Evolutionary conservation across 1,140 invertebrate species (phyloP).

Genomic region (Zaprionus inermis): DNA sequence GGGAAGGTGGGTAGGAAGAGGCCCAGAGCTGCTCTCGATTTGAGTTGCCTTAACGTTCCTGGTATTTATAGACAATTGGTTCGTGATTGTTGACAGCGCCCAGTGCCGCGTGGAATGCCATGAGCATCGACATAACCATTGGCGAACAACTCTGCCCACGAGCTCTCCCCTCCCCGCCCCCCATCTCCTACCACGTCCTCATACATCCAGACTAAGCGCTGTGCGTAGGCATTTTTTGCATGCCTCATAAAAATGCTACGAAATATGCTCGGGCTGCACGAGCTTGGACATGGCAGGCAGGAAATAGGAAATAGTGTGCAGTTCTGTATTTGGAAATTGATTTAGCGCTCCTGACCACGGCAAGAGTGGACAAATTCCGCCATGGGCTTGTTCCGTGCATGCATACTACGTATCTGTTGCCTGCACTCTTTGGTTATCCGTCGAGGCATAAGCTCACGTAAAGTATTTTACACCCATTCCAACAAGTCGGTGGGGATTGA

Average conservation of each 20-base stretch:
- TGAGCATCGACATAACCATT: constrained; percentile 40
- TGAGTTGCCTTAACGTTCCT: constrained; percentile 73
- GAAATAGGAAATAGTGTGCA: constrained; percentile 68
- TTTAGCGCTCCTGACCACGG: constrained; percentile 53
- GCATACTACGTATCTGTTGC: not conserved
- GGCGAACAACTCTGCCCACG: constrained; percentile 1
- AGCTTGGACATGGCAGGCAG: constrained; percentile 34
- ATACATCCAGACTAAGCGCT: constrained; percentile 29
- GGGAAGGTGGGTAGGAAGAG: not conserved
- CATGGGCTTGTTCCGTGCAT: constrained; percentile 7
- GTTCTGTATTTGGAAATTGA: constrained; percentile 64
- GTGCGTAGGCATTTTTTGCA: constrained; percentile 69
- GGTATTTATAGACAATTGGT: constrained; percentile 83
- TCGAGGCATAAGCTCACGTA: not conserved
- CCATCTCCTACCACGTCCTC: not conserved
- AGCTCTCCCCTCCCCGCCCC: not conserved
- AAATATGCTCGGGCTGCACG: constrained; percentile 64
- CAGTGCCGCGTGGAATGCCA: constrained; percentile 57
- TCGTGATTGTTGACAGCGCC: constrained; percentile 80
- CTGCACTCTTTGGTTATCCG: not conserved
- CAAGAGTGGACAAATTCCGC: constrained; percentile 42
- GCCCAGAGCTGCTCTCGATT: constrained; percentile 12
- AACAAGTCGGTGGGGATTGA: not conserved
- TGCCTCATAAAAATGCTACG: constrained; percentile 73
- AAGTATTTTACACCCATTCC: not conserved